Evolutionary conservation across 2,888 invertebrate species (phyloP), one percentile per base, ranked within the genome.

Genomic region (Amphipyra berbera): DNA sequence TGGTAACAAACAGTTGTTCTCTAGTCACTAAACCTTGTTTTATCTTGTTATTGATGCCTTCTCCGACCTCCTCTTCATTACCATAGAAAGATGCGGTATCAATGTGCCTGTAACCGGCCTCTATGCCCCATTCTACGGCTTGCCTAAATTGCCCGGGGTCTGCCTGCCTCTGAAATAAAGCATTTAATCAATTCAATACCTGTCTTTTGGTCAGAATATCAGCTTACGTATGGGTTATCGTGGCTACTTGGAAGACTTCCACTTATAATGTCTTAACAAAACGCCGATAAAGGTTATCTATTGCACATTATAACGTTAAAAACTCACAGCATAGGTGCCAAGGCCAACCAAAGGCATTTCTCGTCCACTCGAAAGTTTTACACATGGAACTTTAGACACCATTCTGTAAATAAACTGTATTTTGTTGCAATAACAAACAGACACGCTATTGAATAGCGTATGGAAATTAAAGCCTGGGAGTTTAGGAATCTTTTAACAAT

Each of bases 321-420:
- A 71, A 89, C 90, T 90, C 85, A 95, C 94, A 58, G 93, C 89
- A 70, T 94, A 97, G 0, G 97, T 97, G n/a, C 97, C 97, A 35
- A 97, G 88, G 0, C 97, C 97, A 62, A 97, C 78, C 35, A 96
- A 82, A 0, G 97, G 97, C 89, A 97, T 96, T 79, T 95, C 88
- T 57, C 78, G 79, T 9, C 96, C 96, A 92, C 95, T 95, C 0
- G 80, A 80, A 37, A 94, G 84, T 92, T 95, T 83, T 92, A 91
- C 79, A 88, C 91, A 52, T 85, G 85, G 73, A 82, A 86, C 78
- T 80, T 86, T 86, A 81, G 21, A 88, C 66, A 73, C 81, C 92
- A 92, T 92, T 10, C 52, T 57, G 14, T 6, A 33, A 30, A 30
- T 13, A 30, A 14, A 42, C 30, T 33, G 9, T 44, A 44, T 7